These are phyloP conservation scores for Semotilus atromaculatus DNA, from an alignment of 2,797 vertebrate genomes.

Conservation along the genomic window DNA sequence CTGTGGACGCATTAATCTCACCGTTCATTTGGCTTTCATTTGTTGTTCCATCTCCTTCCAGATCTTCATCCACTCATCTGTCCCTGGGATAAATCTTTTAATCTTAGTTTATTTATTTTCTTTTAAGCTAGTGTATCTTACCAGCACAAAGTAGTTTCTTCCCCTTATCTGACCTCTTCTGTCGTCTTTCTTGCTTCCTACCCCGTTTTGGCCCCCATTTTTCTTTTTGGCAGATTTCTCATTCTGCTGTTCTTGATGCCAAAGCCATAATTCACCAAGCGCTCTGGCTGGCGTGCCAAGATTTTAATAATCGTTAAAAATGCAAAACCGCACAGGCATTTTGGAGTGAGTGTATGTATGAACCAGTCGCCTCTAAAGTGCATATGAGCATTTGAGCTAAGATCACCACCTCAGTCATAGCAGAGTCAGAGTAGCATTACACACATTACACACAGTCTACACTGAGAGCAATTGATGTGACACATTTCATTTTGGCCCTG, in stretches of 20 bases:
- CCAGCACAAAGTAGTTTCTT: constrained; percentile 30
- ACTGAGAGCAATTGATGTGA: background rate
- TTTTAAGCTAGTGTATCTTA: constrained; percentile 45
- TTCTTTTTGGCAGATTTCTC: constrained; percentile 50
- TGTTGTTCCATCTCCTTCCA: constrained; percentile 36
- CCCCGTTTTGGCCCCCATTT: background rate
- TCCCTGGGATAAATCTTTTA: constrained; percentile 29
- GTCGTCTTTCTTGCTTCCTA: constrained; percentile 18
- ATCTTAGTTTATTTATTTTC: constrained; percentile 44
- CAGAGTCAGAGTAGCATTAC: background rate
- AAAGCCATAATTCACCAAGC: constrained; percentile 66
- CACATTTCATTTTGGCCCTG: too few species aligned
- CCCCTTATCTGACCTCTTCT: constrained; percentile 40
- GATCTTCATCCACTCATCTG: constrained; percentile 45
- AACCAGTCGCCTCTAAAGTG: constrained; percentile 64
- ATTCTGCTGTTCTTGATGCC: constrained; percentile 60
- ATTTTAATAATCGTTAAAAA: constrained; percentile 68
- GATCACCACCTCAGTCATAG: constrained; percentile 3
- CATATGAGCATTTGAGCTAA: background rate
- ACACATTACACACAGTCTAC: background rate
- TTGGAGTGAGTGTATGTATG: constrained; percentile 52
- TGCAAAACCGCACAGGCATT: constrained; percentile 46
- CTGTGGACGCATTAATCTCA: constrained; percentile 26
- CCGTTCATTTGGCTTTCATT: constrained; percentile 18
- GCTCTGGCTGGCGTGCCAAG: constrained; percentile 59